phyloP scores from a whole-genome alignment of 2,113 vertebrate genomes.

The Nycticebus coucang region DNA sequence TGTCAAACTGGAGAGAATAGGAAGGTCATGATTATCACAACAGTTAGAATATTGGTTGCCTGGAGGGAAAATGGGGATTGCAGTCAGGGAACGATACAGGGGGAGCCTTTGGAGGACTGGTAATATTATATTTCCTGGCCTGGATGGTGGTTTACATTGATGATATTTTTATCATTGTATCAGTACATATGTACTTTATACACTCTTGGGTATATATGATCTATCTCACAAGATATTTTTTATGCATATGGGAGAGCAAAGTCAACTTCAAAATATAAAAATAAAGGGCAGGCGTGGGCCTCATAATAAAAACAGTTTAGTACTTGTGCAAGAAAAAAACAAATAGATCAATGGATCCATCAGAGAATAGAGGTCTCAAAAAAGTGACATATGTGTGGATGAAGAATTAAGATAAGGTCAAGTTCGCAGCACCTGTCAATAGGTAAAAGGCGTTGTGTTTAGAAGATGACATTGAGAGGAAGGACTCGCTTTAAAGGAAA shows the following conservation, averaged over 20 bases:
- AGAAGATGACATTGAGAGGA: not conserved
- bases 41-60: not conserved
- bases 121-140: not conserved
- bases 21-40: not conserved
- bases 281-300: not conserved
- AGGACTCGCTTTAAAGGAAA: not conserved
- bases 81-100: not conserved
- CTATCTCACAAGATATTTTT: not conserved
- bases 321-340: not conserved
- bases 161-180: not conserved
- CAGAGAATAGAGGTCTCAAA: not conserved
- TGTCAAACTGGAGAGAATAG: not conserved
- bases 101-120: not conserved
- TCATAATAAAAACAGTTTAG: not conserved
- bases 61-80: not conserved
- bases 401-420: not conserved
- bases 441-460: not conserved
- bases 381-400: not conserved
- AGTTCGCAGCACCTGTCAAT: not conserved
- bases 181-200: not conserved
- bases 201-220: not conserved
- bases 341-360: not conserved
- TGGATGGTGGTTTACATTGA: not conserved
- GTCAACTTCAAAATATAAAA: constrained; percentile 21
- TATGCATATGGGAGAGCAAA: not conserved